Conservation (phyloP, 2,888 invertebrate genomes). For the Philaethria dido region DNA sequence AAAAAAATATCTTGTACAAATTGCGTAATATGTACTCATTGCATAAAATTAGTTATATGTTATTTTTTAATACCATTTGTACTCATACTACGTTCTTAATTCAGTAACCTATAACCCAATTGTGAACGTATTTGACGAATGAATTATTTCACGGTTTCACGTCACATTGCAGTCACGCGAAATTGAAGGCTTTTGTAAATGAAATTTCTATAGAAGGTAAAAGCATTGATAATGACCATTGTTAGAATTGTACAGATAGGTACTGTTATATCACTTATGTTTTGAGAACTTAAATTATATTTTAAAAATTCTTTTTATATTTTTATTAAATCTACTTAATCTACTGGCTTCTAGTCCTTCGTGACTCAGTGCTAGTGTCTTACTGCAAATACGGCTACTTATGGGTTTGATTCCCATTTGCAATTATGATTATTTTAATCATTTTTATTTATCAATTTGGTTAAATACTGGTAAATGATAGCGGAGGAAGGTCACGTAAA, state of each 20-base stretch:
- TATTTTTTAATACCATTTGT: not conserved
- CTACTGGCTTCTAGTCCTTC: no score
- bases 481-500: no score
- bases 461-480: no score
- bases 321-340: no score
- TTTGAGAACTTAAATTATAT: not conserved
- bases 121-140: conserved; percentile 27
- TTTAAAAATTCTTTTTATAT: not conserved
- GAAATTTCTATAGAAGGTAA: conserved; percentile 22
- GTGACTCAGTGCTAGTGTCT: no score
- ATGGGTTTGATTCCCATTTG: no score
- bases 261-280: not conserved
- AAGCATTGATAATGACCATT: conserved; percentile 12
- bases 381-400: no score
- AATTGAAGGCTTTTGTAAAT: conserved; percentile 25
- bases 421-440: no score
- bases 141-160: conserved; percentile 32
- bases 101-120: conserved; percentile 27
- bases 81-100: conserved; percentile 5
- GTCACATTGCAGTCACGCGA: conserved; percentile 16
- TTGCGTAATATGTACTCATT: not conserved
- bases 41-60: not conserved
- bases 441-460: no score
- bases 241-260: not conserved
- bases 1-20: no score